These are phyloP conservation scores for Pristis pectinata DNA, from an alignment of 2,797 vertebrate genomes.

Conservation along the genomic window DNA sequence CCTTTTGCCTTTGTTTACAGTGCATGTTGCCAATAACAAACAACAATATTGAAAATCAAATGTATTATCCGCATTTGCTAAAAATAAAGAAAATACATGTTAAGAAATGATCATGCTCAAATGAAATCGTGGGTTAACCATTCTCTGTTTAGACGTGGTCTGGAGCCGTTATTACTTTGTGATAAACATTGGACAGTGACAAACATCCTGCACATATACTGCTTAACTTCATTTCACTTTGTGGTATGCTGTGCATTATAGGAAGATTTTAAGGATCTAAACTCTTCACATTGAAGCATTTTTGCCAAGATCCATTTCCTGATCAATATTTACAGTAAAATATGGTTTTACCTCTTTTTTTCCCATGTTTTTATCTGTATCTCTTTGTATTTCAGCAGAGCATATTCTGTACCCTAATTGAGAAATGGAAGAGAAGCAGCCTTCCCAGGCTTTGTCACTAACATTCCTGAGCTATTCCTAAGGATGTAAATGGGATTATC, in stretches of 20 bases:
- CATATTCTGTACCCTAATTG: neutral
- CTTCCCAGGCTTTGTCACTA: neutral
- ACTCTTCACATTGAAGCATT: neutral
- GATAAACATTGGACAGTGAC: neutral
- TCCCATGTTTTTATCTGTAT: neutral
- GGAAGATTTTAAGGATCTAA: neutral
- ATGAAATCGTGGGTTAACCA: neutral
- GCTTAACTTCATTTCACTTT: neutral
- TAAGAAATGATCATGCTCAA: neutral
- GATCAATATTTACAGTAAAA: neutral
- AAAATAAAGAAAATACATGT: neutral
- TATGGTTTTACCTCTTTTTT: neutral
- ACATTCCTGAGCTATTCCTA: neutral
- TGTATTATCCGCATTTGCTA: neutral
- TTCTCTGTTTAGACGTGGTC: neutral
- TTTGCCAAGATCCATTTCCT: neutral
- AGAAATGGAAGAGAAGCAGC: neutral
- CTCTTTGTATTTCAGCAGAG: neutral
- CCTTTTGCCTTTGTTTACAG: neutral
- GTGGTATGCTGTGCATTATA: neutral
- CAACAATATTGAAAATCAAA: neutral
- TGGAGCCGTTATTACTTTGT: neutral
- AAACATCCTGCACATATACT: neutral
- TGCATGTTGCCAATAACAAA: neutral
- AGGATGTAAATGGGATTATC: neutral